These are phyloP conservation scores for Sebastes vulpes DNA, from an alignment of 2,797 vertebrate species.

Conservation along the genomic window DNA sequence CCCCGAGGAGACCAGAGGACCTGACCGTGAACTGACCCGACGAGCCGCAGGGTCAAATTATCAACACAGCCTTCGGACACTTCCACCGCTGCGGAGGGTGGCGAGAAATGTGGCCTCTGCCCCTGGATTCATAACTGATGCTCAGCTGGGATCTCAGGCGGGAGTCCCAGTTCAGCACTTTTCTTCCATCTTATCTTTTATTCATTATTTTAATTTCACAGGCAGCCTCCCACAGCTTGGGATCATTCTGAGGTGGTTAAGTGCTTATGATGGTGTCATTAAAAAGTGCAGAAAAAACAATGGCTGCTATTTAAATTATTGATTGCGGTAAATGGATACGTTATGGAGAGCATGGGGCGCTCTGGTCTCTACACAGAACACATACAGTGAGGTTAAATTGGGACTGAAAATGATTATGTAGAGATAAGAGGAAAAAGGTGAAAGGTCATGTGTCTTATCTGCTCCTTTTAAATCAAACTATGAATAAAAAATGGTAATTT, in stretches of 20 bases:
- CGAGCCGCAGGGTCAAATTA: constrained; percentile 46
- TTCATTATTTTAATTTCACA: constrained; percentile 77
- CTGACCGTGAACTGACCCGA: constrained; percentile 42
- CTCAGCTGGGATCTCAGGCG: constrained; percentile 40
- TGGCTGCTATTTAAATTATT: constrained; percentile 67
- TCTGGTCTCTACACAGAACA: background rate
- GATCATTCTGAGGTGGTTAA: constrained; percentile 49
- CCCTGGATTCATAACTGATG: constrained; percentile 52
- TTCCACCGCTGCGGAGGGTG: constrained; percentile 4
- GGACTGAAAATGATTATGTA: background rate
- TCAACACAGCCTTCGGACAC: constrained; percentile 18
- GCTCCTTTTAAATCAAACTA: constrained; percentile 2
- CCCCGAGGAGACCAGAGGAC: constrained; percentile 14
- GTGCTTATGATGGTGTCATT: constrained; percentile 60
- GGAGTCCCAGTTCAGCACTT: constrained; percentile 64
- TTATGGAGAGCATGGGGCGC: background rate
- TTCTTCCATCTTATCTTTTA: constrained; percentile 75
- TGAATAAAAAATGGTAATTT: constrained; percentile 6
- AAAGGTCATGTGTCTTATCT: background rate
- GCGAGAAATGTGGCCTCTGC: constrained; percentile 37
- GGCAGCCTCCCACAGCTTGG: constrained; percentile 38
- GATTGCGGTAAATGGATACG: constrained; percentile 46
- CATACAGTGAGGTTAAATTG: constrained; percentile 2
- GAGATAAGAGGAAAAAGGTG: background rate
- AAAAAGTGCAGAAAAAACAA: constrained; percentile 57